phyloP scores from a whole-genome alignment of 2,797 vertebrate species.

The Premnoplex brunnescens region DNA sequence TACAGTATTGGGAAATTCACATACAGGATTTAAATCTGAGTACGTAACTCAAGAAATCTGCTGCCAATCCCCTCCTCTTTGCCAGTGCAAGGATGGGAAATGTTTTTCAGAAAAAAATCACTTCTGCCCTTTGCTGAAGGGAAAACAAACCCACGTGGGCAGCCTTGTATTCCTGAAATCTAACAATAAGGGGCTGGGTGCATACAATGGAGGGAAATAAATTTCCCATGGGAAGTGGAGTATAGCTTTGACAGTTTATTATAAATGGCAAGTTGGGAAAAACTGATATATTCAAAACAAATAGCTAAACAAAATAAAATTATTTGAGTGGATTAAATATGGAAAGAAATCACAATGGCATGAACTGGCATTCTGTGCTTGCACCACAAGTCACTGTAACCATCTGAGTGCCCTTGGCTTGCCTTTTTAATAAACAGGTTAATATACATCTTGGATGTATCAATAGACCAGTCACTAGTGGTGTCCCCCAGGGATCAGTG shows the following conservation, averaged over 20 bases:
- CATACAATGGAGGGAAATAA: slow-evolving; percentile 43
- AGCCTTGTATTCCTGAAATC: slow-evolving; percentile 1
- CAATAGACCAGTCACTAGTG: neutral
- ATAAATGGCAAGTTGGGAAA: slow-evolving; percentile 8
- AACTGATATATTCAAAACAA: neutral
- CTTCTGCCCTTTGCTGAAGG: slow-evolving; percentile 5
- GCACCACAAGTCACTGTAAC: neutral
- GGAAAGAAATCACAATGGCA: neutral
- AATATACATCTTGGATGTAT: neutral
- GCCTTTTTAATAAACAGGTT: neutral
- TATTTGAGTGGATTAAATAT: neutral
- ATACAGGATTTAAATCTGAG: neutral
- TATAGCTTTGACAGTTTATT: neutral
- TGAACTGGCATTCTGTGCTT: neutral
- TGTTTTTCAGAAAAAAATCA: neutral
- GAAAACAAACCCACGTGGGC: slow-evolving; percentile 15
- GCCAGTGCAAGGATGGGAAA: neutral
- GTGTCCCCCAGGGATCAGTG: neutral
- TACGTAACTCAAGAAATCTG: neutral
- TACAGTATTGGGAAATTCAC: neutral
- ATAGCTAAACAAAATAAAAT: neutral
- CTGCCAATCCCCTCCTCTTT: neutral
- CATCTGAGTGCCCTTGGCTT: neutral
- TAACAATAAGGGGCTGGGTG: neutral
- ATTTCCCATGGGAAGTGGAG: slow-evolving; percentile 30